Evolutionary conservation across 2,797 vertebrate genomes (phyloP), one percentile per base, ranked within the genome.

Genomic region (Odontamblyopus rebecca): DNA sequence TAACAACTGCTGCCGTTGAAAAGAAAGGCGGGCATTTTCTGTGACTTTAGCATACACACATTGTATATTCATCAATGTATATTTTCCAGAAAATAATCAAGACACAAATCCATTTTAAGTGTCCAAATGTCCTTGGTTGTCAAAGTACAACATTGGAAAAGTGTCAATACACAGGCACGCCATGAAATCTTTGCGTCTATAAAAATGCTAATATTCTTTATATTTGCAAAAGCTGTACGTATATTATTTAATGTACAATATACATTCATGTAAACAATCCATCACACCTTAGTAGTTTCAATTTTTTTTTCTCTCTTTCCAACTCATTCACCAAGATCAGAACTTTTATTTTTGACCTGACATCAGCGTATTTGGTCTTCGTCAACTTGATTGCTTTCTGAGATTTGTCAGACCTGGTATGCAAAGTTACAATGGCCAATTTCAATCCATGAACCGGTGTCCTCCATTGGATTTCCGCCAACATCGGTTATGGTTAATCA

Each of bases 231-330:
- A 79, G 68, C 66, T 48, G 26, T 29, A 23, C 23, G 23, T 23
- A 5, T 51, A 50, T 67, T 51, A 23, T 44, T 54, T 35, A 77
- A 82, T 85, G 0, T 88, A 85, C 84, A 85, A 79, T 79, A 78
- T 30, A 80, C 64, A 80, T 70, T 57, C 27, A 71, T 51, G 59
- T 30, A 2, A 64, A 64, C 38, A 48, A 48, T 29, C 38, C 38
- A 64, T 44, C 62, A 44, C 16, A 23, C 15, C 15, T 65, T 12
- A 8, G 6, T 11, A 27, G 13, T 11, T 32, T 65, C 8, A 63
- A 62, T 18, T 4, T 32, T 32, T 0, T 8, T 12, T 7, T 59
- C 70, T 23, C 0, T 57, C 50, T 13, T 18, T 51, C 32, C 29
- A 35, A 48, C n/a, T 50, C 6, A 1, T 32, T 53, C 67, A 11